These are phyloP conservation scores for Formica selysi DNA, from an alignment of 1,140 invertebrate genomes.

Conservation along the genomic window DNA sequence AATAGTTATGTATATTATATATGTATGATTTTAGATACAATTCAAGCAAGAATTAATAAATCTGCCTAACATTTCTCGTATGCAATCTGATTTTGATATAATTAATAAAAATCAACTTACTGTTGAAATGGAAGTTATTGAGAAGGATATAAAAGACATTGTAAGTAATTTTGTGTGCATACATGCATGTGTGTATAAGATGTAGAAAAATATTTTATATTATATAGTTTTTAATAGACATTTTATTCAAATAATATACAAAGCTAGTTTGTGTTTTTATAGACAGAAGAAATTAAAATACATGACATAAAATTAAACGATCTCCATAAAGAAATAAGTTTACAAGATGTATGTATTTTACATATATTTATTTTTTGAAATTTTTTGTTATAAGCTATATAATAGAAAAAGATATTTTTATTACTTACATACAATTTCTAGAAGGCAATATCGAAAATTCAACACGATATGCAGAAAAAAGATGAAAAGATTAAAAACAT, in stretches of 20 bases:
- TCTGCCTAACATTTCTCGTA: slow-evolving; percentile 97
- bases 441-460: slow-evolving; percentile 80
- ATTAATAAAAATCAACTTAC: slow-evolving; percentile 97
- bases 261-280: slow-evolving; percentile 71
- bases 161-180: slow-evolving; percentile 80
- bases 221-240: not conserved
- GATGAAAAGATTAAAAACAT: slow-evolving; percentile 94
- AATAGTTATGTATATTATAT: slow-evolving; percentile 19
- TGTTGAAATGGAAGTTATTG: slow-evolving; percentile 96
- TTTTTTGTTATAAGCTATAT: slow-evolving; percentile 21
- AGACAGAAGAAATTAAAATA: slow-evolving; percentile 92
- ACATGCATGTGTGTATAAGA: not conserved
- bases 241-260: slow-evolving; percentile 16
- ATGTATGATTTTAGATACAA: slow-evolving; percentile 88
- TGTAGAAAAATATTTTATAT: slow-evolving; percentile 60
- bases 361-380: not conserved
- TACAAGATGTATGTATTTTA: slow-evolving; percentile 34
- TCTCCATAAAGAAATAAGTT: not conserved
- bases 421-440: slow-evolving; percentile 32
- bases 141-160: slow-evolving; percentile 94
- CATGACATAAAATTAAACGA: slow-evolving; percentile 81
- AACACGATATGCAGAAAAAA: slow-evolving; percentile 89
- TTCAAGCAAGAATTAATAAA: slow-evolving; percentile 94
- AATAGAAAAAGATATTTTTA: slow-evolving; percentile 31
- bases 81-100: slow-evolving; percentile 98